Base-by-base conservation (phyloP, 1,140 invertebrate genomes). In the Neodiprion virginianus region DNA sequence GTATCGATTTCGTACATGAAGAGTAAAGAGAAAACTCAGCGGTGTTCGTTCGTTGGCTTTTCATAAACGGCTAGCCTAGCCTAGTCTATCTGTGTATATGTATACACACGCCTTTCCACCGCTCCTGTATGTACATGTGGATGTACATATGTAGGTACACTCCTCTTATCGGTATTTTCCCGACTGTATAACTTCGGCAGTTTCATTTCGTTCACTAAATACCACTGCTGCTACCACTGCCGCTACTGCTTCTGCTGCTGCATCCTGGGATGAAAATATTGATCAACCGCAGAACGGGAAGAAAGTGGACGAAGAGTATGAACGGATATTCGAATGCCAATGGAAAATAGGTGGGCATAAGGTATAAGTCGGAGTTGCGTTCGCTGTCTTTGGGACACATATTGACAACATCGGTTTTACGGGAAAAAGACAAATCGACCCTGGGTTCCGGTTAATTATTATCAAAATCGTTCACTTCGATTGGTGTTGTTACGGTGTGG, bases 251-350 rank as follows among this genome's bases (percentile, higher is more conserved):
- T 61, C 11, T 14, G 11, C 53, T 82, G 86, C 84, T 86, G 84
- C 85, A 88, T 87, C 85, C 85, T 82, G 84, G 85, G 85, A 88
- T 88, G 87, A 88, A 88, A 88, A 88, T 88, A 88, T 88, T 87
- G 87, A 88, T 88, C 87, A 85, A 83, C 80, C 82, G 70, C 75
- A 14, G 53, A 76, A 79, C 73, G 74, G 79, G 74, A 66, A 76
- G 72, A 72, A 67, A 71, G 48, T 48, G 7, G 69, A 77, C 23
- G 78, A 73, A 76, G 73, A 75, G 75, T 76, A 78, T 81, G 78
- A 76, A 68, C 73, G 76, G 78, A 80, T 81, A 81, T 83, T 84
- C 82, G 80, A 78, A 78, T 78, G 76, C 77, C 76, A 68, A 78
- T 76, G 71, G 71, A 79, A 83, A 85, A 74, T 40, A 40, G 5